Base-by-base conservation (phyloP, 2,113 vertebrate species). In the Ciconia boyciana region DNA sequence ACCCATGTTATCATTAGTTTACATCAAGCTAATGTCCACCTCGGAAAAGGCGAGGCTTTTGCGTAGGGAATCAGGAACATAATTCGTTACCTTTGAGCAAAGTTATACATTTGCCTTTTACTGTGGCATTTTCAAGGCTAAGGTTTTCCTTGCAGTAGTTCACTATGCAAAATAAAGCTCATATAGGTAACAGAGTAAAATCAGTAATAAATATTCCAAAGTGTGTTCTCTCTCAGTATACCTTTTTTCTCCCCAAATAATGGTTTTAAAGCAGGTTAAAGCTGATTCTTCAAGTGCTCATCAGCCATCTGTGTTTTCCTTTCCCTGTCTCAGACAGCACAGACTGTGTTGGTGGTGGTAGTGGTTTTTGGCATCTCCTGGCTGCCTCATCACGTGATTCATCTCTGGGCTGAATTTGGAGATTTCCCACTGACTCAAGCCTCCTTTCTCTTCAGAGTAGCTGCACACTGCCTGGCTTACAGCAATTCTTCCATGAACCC, bases 401-500 rank as follows among this genome's bases (percentile, higher is more conserved):
- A 99, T 83, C 98, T 99, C 66, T 99, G 99, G 99, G 99, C 94
- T 58, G 99, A 99, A 98, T 99, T 99, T 16, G 99, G 99, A 78
- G 98, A 93, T 43, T 99, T 99, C 96, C 99, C 99, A 1, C 98
- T 99, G 96, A 99, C 99, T 87, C 99, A 99, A 80, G 99, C 99
- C 31, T 99, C 99, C 78, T 99, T 99, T 86, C 94, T 99, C 96
- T 97, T 99, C 87, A 98, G 99, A 34, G 97, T 99, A 90, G 97
- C 97, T 0, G 99, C 99, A 15, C 99, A 99, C 96, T 99, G 99
- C 97, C 98, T 99, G 98, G 99, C 99, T 6, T 99, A 99, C 97
- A 99, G 99, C 98, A 99, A 99, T 95, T 99, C 99, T 22, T 99
- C 99, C 0, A 99, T 99, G 92, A 99, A 99, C 90, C 99, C 99